A percentile compares a stretch with the other conserved stretches of the same genome.
Evolutionary conservation across 1,140 invertebrate species (phyloP).

Genomic region (Chironomus tepperi): DNA sequence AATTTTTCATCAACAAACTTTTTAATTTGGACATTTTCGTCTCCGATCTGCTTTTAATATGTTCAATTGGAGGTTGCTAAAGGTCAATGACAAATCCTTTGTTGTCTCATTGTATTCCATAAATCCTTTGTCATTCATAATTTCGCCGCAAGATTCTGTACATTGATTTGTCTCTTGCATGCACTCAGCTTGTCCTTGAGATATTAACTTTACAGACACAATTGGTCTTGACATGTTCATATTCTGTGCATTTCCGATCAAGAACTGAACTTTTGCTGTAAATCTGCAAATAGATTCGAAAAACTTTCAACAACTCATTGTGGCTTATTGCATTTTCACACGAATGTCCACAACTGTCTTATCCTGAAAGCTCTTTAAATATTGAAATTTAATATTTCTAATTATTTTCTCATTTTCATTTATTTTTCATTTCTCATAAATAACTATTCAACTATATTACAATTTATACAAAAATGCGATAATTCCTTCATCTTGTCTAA

Average conservation of each 20-base stretch:
- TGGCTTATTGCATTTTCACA: no score
- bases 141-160: constrained; percentile 63
- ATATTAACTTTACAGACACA: not conserved
- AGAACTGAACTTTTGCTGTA: not conserved
- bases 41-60: no score
- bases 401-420: no score
- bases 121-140: constrained; percentile 81
- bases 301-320: no score
- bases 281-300: not conserved
- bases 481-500: no score
- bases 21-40: constrained; percentile 69
- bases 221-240: not conserved
- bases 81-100: constrained; percentile 44
- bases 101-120: constrained; percentile 84
- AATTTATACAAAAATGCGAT: no score
- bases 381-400: no score
- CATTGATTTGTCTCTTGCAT: not conserved
- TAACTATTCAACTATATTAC: no score
- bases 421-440: no score
- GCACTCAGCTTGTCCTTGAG: not conserved
- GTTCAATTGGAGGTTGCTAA: constrained; percentile 77
- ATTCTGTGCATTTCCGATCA: not conserved
- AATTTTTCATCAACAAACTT: constrained; percentile 75
- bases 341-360: no score
- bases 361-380: no score